Evolutionary conservation across 2,888 invertebrate genomes (phyloP).

Genomic region (Drosophila percnosoma): DNA sequence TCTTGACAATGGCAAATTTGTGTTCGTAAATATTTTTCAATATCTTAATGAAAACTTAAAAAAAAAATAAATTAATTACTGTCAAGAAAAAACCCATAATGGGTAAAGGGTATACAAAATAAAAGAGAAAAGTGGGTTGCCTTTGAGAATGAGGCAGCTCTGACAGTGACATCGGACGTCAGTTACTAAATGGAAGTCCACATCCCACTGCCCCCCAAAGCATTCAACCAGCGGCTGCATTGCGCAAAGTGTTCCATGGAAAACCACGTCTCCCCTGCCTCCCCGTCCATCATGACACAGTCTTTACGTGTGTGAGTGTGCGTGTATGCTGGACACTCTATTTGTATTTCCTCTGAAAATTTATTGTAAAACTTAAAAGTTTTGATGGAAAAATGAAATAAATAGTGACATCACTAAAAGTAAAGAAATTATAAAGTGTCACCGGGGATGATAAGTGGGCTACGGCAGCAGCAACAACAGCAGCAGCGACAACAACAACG

Average conservation of each 20-base stretch:
- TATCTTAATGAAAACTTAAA: conserved; percentile 2
- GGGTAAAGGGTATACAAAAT: conserved; percentile 1
- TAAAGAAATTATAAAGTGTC: conserved; percentile 85
- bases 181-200: conserved; percentile 74
- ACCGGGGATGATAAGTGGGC: conserved; percentile 85
- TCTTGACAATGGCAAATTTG: not conserved
- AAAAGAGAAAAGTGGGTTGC: conserved; percentile 30
- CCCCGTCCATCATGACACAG: conserved; percentile 14
- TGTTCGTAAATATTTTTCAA: not conserved
- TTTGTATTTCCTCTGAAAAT: conserved; percentile 81
- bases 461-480: conserved; percentile 65
- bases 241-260: conserved; percentile 49
- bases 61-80: conserved; percentile 36
- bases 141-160: conserved; percentile 44
- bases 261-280: conserved; percentile 24
- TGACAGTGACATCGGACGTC: conserved; percentile 78
- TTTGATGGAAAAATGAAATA: conserved; percentile 84
- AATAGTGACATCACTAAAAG: conserved; percentile 85
- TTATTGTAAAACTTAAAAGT: conserved; percentile 84
- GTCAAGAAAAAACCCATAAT: conserved; percentile 27
- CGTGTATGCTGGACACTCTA: conserved; percentile 76
- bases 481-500: conserved; percentile 50
- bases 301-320: conserved; percentile 42
- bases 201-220: conserved; percentile 12
- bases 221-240: conserved; percentile 34